Percentiles rank a stretch among this genome's conserved stretches.
Evolutionary conservation across 53 echinoderm and acorn worm genomes (phyloP).

Genomic region (Stichopus horrens): DNA sequence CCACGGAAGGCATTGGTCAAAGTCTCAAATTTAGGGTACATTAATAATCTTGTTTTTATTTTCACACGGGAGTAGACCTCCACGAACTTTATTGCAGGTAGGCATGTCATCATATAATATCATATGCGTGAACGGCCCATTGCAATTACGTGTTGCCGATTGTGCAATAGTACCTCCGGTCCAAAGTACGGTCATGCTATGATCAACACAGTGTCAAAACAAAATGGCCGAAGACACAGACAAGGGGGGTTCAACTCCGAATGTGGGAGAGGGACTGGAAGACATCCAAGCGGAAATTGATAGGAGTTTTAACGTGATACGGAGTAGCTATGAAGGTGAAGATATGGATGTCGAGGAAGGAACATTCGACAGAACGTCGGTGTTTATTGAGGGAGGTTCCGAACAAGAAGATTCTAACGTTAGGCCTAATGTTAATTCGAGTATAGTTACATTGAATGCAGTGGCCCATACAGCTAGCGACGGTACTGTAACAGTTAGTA

Average conservation of each 20-base stretch:
- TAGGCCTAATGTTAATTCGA: neutral
- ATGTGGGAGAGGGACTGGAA: neutral
- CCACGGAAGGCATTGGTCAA: too few species aligned
- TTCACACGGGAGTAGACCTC: too few species aligned
- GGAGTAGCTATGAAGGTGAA: slow-evolving; percentile 47
- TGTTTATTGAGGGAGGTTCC: slow-evolving; percentile 57
- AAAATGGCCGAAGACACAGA: slow-evolving; percentile 32
- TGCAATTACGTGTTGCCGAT: too few species aligned
- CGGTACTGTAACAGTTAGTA: slow-evolving; percentile 19
- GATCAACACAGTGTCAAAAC: neutral
- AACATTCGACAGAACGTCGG: slow-evolving; percentile 59
- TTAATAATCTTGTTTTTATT: too few species aligned
- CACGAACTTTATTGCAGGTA: too few species aligned
- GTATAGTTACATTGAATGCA: neutral
- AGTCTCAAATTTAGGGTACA: too few species aligned
- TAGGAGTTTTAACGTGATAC: slow-evolving; percentile 5
- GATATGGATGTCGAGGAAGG: slow-evolving; percentile 56
- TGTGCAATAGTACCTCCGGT: too few species aligned
- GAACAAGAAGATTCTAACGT: neutral
- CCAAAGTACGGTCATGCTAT: too few species aligned
- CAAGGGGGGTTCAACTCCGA: neutral
- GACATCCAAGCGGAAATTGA: slow-evolving; percentile 23
- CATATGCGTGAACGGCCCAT: too few species aligned
- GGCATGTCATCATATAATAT: too few species aligned
- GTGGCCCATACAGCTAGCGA: slow-evolving; percentile 1